Evolutionary conservation across 2,888 invertebrate genomes (phyloP).

Genomic region (Loripinus fragilis): DNA sequence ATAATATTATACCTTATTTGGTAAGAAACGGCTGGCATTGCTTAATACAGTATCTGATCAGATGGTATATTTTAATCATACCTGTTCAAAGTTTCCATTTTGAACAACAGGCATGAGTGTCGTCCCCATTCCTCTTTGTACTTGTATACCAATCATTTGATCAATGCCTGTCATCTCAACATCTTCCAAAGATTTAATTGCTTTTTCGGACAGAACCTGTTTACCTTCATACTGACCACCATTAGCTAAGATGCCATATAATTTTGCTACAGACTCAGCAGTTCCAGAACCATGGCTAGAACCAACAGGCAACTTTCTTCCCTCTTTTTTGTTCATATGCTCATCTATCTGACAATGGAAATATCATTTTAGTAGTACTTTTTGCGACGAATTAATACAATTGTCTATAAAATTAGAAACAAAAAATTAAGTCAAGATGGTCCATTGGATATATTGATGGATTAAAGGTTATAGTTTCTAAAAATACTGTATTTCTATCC

Average conservation of each 20-base stretch:
- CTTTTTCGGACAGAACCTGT: slow-evolving; percentile 61
- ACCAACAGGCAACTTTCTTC: slow-evolving; percentile 67
- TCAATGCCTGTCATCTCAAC: slow-evolving; percentile 63
- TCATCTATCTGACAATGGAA: neutral
- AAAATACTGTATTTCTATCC: too few species aligned
- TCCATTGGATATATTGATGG: too few species aligned
- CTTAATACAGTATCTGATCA: too few species aligned
- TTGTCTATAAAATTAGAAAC: too few species aligned
- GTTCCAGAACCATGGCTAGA: slow-evolving; percentile 73
- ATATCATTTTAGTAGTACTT: too few species aligned
- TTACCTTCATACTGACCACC: slow-evolving; percentile 65
- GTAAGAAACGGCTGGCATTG: too few species aligned
- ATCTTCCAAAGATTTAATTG: slow-evolving; percentile 62
- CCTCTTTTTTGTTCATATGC: slow-evolving; percentile 70
- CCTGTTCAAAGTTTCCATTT: neutral
- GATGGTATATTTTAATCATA: too few species aligned
- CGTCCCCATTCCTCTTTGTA: neutral
- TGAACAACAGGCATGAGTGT: neutral
- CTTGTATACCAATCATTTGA: neutral
- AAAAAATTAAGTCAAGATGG: too few species aligned
- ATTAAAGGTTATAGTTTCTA: too few species aligned
- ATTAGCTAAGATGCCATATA: slow-evolving; percentile 72
- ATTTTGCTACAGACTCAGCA: slow-evolving; percentile 68
- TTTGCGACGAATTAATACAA: too few species aligned
- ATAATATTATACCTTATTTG: too few species aligned